Conservation (phyloP, 2,888 invertebrate species). For the Callyntrura guangdongensis region DNA sequence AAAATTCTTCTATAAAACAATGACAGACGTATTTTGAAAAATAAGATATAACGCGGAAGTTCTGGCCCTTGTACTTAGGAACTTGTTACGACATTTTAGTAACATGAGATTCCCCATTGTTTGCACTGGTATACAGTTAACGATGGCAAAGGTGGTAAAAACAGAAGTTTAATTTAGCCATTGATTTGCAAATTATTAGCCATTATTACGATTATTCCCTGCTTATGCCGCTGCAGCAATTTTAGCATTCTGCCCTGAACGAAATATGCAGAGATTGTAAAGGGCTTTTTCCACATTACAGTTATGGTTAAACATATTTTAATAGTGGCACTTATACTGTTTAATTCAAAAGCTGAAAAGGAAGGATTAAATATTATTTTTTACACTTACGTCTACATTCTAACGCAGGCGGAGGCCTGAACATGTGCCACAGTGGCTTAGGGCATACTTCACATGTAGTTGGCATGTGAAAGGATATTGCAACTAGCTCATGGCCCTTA, state of each 20-base stretch:
- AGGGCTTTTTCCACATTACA: slow-evolving; percentile 19
- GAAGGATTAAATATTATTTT: background rate
- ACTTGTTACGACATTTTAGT: slow-evolving; percentile 58
- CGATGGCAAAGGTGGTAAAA: background rate
- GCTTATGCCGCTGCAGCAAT: slow-evolving; percentile 15
- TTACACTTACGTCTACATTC: slow-evolving; percentile 94
- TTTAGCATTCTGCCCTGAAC: slow-evolving; percentile 16
- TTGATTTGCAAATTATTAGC: slow-evolving; percentile 59
- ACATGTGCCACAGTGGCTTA: slow-evolving; percentile 98
- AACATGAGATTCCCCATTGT: slow-evolving; percentile 36
- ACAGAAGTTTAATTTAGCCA: background rate
- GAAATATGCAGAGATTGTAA: background rate
- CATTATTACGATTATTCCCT: slow-evolving; percentile 44
- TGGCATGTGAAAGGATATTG: slow-evolving; percentile 99
- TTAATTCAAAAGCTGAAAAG: slow-evolving; percentile 32
- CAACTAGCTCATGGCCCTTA: slow-evolving; percentile 98
- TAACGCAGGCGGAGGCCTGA: slow-evolving; percentile 98
- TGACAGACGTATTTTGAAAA: slow-evolving; percentile 1
- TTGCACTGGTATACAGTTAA: slow-evolving; percentile 44
- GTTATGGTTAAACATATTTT: slow-evolving; percentile 48
- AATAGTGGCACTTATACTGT: background rate
- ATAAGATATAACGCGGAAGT: slow-evolving; percentile 56
- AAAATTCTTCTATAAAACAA: background rate
- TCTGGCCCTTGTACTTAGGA: slow-evolving; percentile 68
- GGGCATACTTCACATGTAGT: slow-evolving; percentile 99